A percentile compares a stretch with the other conserved stretches of the same genome.
Evolutionary conservation across 2,113 vertebrate species (phyloP).

Genomic region (Budorcas taxicolor): DNA sequence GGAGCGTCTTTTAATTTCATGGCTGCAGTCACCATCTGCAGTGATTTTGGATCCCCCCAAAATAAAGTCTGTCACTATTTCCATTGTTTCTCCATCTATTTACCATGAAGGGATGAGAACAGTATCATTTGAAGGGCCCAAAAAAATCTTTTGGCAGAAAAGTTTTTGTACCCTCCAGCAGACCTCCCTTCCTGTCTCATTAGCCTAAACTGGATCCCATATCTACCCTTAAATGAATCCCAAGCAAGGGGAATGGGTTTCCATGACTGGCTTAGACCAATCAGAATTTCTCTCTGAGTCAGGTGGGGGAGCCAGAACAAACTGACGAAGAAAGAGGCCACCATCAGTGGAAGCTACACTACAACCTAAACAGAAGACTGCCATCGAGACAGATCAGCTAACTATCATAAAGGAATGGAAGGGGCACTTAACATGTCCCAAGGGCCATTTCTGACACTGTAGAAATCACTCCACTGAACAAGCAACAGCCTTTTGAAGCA

Average conservation of each 20-base stretch:
- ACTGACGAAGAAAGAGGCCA: neutral
- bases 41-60: neutral
- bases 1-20: neutral
- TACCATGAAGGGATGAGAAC: neutral
- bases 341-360: neutral
- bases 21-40: neutral
- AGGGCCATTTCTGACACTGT: neutral
- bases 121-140: neutral
- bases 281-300: neutral
- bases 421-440: neutral
- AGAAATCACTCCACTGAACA: neutral
- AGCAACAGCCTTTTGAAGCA: neutral
- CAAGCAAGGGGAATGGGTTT: neutral
- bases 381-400: neutral
- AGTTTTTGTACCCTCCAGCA: neutral
- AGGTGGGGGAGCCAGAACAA: neutral
- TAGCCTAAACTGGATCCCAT: neutral
- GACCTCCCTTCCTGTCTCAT: neutral
- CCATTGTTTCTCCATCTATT: neutral
- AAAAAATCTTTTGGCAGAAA: neutral
- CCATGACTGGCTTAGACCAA: neutral
- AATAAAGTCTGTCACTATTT: too few relatives aligned
- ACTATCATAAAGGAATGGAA: neutral
- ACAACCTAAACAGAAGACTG: neutral
- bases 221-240: neutral